A percentile compares a stretch with the other conserved stretches of the same genome.
Evolutionary conservation across 2,888 invertebrate genomes (phyloP).

Genomic region (Erannis defoliaria): DNA sequence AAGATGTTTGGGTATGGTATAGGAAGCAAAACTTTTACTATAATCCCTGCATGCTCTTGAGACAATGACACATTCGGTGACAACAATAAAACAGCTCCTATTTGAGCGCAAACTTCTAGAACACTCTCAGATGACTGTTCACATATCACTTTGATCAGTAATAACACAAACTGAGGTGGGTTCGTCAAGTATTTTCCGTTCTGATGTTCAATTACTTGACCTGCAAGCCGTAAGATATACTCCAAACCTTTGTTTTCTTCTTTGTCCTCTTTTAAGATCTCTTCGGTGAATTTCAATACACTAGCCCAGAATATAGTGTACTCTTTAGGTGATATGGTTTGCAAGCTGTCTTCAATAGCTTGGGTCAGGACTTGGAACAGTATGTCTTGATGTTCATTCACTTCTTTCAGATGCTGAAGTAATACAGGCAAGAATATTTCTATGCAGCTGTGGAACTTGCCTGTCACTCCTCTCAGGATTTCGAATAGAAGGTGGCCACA

Average conservation of each 20-base stretch:
- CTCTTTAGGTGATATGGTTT: slow-evolving; percentile 88
- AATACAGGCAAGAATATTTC: slow-evolving; percentile 90
- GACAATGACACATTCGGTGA: slow-evolving; percentile 88
- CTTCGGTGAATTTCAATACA: slow-evolving; percentile 68
- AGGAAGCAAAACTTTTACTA: slow-evolving; percentile 88
- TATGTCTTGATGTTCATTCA: slow-evolving; percentile 79
- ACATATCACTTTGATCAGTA: slow-evolving; percentile 84
- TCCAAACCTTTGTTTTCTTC: slow-evolving; percentile 68
- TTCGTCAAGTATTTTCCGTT: slow-evolving; percentile 88
- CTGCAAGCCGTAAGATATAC: slow-evolving; percentile 85
- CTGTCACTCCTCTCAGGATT: slow-evolving; percentile 93
- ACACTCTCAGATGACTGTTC: slow-evolving; percentile 77
- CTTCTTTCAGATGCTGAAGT: slow-evolving; percentile 87
- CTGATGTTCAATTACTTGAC: slow-evolving; percentile 88
- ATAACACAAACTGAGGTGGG: slow-evolving; percentile 86
- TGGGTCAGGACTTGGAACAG: slow-evolving; percentile 89
- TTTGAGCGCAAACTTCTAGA: slow-evolving; percentile 81
- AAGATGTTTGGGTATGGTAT: slow-evolving; percentile 86
- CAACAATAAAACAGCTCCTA: slow-evolving; percentile 87
- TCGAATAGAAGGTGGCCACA: slow-evolving; percentile 96
- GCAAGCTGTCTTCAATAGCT: slow-evolving; percentile 88
- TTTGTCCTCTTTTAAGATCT: slow-evolving; percentile 70
- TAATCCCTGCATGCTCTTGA: slow-evolving; percentile 91
- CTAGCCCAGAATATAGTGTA: slow-evolving; percentile 89
- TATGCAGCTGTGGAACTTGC: slow-evolving; percentile 94